phyloP scores from a whole-genome alignment of 2,113 vertebrate genomes.

The Ammodytes marinus region DNA sequence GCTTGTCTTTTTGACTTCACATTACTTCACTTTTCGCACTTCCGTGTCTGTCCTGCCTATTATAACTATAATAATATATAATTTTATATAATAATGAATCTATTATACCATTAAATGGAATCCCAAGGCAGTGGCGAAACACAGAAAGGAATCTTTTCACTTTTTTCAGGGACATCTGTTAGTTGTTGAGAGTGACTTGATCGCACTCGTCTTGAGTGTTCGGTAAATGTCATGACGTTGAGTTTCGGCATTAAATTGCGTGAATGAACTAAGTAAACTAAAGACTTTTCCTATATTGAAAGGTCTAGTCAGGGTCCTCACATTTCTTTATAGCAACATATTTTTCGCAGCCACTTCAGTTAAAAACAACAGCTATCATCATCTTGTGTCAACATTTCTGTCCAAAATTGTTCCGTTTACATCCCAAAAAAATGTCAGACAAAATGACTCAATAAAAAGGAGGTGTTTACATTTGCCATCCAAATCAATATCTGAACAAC shows the following conservation, averaged over 20 bases:
- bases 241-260: not conserved
- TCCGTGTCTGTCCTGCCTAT: not conserved
- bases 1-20: constrained; percentile 15
- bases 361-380: not conserved
- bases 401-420: not conserved
- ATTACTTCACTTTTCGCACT: not conserved
- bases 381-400: not conserved
- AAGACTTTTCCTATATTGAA: not conserved
- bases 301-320: not conserved
- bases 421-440: no score
- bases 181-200: not conserved
- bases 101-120: constrained; percentile 18
- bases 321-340: not conserved
- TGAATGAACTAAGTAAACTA: not conserved
- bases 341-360: not conserved
- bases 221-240: not conserved
- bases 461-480: not conserved
- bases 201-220: not conserved
- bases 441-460: not conserved
- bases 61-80: no score
- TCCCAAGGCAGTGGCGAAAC: not conserved
- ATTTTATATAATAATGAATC: not conserved
- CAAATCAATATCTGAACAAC: constrained; percentile 6
- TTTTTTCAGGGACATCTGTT: constrained; percentile 36
- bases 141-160: not conserved